Conservation (phyloP, 2,888 invertebrate species). For the Lacanobia oleracea region DNA sequence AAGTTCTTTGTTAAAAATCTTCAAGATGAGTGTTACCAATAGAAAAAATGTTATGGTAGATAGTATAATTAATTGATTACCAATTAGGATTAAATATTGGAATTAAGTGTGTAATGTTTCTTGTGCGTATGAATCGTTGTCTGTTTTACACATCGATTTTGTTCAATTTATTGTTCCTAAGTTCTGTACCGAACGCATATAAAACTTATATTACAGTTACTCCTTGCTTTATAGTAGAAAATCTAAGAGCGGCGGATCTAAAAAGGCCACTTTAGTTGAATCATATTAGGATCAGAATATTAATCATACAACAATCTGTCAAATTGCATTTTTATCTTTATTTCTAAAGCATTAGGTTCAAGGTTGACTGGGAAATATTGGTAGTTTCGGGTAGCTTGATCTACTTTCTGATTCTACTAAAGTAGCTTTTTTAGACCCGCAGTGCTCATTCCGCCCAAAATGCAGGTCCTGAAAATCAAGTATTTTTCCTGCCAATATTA, state of each 20-base stretch:
- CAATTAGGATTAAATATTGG: conserved; percentile 6
- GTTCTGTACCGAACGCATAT: neutral
- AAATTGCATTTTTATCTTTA: too few species aligned
- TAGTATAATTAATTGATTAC: conserved; percentile 40
- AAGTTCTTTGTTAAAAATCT: conserved; percentile 12
- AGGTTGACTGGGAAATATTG: too few species aligned
- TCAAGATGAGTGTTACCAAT: conserved; percentile 8
- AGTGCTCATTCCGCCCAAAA: neutral
- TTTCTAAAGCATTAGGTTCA: too few species aligned
- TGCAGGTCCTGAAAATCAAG: neutral
- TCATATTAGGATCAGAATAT: too few species aligned
- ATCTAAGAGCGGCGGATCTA: too few species aligned
- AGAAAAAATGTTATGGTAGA: conserved; percentile 12
- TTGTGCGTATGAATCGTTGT: conserved; percentile 1
- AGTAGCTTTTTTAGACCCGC: too few species aligned
- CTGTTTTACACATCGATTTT: conserved; percentile 2
- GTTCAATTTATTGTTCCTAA: neutral
- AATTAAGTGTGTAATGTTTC: conserved; percentile 24
- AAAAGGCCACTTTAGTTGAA: too few species aligned
- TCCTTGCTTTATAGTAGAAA: neutral
- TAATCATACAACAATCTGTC: too few species aligned
- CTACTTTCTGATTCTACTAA: too few species aligned
- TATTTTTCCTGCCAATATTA: neutral
- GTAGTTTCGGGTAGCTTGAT: too few species aligned
- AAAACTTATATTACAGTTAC: neutral